These are phyloP conservation scores for Brachyhypopomus occidentalis DNA, from an alignment of 2,113 vertebrate species.

Conservation along the genomic window DNA sequence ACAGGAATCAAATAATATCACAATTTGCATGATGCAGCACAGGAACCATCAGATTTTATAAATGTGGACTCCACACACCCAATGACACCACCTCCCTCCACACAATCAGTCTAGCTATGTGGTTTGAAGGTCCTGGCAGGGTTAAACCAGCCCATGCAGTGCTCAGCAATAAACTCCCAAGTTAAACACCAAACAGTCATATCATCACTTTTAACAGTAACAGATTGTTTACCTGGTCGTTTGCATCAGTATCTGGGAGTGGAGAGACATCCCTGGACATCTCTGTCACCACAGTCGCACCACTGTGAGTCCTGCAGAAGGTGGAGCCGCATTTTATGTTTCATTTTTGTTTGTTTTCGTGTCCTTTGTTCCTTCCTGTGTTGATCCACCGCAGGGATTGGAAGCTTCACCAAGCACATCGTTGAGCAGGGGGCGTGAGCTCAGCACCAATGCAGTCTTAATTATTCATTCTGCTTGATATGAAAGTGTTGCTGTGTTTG, in stretches of 20 bases:
- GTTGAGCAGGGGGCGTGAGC: conserved; percentile 15
- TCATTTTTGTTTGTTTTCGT: neutral
- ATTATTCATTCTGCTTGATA: conserved; percentile 71
- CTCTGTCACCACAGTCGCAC: neutral
- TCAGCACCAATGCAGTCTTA: conserved; percentile 66
- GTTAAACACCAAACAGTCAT: neutral
- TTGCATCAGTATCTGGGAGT: neutral
- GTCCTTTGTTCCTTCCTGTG: conserved; percentile 3
- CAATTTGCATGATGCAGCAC: too few species aligned
- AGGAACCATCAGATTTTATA: too few species aligned
- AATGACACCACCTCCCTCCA: too few species aligned
- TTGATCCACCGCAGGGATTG: conserved; percentile 1
- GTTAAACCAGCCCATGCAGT: too few species aligned
- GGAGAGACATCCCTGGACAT: neutral
- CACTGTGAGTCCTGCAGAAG: neutral
- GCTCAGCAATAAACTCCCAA: too few species aligned
- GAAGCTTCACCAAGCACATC: conserved; percentile 4
- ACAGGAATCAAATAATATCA: too few species aligned
- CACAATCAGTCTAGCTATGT: too few species aligned
- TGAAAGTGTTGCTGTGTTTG: conserved; percentile 62
- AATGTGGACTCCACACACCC: too few species aligned
- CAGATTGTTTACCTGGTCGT: neutral
- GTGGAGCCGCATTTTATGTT: neutral
- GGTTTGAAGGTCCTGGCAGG: too few species aligned
- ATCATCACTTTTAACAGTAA: neutral